These are phyloP conservation scores for Vespertilio murinus DNA, from an alignment of 2,797 vertebrate genomes.

Conservation along the genomic window DNA sequence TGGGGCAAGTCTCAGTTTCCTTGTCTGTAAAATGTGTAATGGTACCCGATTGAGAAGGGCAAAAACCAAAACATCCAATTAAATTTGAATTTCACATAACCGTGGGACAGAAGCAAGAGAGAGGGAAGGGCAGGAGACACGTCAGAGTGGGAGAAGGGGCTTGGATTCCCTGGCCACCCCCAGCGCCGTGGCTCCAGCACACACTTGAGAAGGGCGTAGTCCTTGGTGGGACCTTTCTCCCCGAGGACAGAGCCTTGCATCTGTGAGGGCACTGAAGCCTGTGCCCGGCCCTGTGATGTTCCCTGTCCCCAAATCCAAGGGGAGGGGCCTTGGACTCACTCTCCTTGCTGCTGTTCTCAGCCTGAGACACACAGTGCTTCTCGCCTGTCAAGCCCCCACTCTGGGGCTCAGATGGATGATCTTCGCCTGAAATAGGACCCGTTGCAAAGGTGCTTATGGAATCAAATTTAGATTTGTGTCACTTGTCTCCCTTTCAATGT, in stretches of 20 bases:
- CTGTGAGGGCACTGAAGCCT: neutral
- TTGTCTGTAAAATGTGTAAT: neutral
- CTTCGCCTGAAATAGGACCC: neutral
- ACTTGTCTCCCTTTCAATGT: neutral
- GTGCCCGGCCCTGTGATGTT: neutral
- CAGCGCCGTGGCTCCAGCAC: neutral
- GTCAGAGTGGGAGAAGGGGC: neutral
- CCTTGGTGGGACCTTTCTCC: neutral
- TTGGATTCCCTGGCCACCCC: too few relatives aligned
- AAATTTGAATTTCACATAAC: conserved; percentile 8
- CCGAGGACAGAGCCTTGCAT: neutral
- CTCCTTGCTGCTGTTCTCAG: neutral
- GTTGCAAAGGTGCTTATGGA: neutral
- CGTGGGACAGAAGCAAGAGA: neutral
- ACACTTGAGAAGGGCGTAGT: neutral
- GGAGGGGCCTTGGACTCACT: neutral
- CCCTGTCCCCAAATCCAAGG: too few relatives aligned
- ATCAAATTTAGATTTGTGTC: neutral
- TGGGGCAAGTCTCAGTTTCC: neutral
- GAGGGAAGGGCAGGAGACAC: neutral
- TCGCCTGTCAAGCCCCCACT: neutral
- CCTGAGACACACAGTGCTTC: neutral
- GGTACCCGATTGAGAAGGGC: neutral
- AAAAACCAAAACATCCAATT: neutral
- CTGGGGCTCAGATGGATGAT: neutral